Evolutionary conservation across 1,140 invertebrate species (phyloP), one percentile per base, ranked within the genome.

Genomic region (Drosophila bipectinata): DNA sequence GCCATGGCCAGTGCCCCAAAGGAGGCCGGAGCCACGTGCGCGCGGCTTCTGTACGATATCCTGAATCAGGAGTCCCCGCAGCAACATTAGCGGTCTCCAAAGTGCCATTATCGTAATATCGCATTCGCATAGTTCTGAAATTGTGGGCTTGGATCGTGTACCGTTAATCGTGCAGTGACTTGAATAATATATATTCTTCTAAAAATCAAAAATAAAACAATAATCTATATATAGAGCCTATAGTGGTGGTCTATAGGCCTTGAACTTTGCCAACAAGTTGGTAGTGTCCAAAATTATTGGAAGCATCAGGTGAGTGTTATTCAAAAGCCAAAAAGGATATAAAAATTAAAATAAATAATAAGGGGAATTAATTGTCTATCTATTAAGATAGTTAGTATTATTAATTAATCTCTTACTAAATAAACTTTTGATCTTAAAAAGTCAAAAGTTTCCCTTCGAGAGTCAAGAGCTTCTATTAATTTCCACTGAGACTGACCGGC

Each of bases 201-300:
- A 24, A 24, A 37, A 8, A 32, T 9, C 3, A 10, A 32, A 10
- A 9, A 32, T 9, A 8, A 32, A 9, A 9, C 8, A 32, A 32
- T 9, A 32, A 37, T n/a, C n/a, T 12, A 37, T 1, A 14, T 18
- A 18, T 1, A 18, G 18, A 18, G 18, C 18, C 1, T 15, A 15
- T 0, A 15, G 18, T 18, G 18, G 18, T 18, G 18, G 18, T 18
- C 18, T 18, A 18, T 59, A 55, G 63, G 72, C 51, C 72, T 44
- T 44, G 59, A 63, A 59, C 56, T 64, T 73, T 45, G 53, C 61
- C 79, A 82, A 82, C 79, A 82, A 44, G 79, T 82, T 82, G 79
- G 74, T 52, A 62, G 52, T 52, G 47, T 61, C 44, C 41, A 10
- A 24, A 41, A 14, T 30, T 30, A 39, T 28, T 15, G 21, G 57